Base-by-base conservation (phyloP, 2,113 vertebrate species). In the Oostethus manadensis region DNA sequence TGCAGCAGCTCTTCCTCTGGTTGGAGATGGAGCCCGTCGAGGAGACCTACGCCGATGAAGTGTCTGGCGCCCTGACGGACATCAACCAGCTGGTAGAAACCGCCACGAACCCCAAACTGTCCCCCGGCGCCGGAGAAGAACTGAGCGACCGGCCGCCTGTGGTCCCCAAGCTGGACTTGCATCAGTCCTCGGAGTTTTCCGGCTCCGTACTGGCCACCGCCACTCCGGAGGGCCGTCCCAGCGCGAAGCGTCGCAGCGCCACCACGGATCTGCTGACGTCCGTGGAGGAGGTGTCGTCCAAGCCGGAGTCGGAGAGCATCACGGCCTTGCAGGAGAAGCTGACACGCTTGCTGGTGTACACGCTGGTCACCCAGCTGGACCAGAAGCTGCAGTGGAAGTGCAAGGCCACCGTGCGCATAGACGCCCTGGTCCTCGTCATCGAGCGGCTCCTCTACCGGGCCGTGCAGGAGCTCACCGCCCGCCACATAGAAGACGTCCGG, bases 1-100 rank as follows among this genome's bases (percentile, higher is more conserved):
- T 55, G 23, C 53, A 55, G 53, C 53, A 55, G 18, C 53, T 55
- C 33, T 55, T 55, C 35, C 53, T 55, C 35, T 55, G 53, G 53
- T n/a, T 55, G 53, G 53, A 55, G 33, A 38, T 55, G 11, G 53
- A 55, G 18, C 53, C 33, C 1, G 53, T n/a, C 7, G 53, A 55
- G 53, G 53, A 55, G n/a, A 55, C 35, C 11, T 55, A 55, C 13
- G 35, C 35, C 2, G 53, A 55, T n/a, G 53, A 55, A 18, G 53
- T 55, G 29, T 55, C 53, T 3, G 53, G 53, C 6, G 53, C 53
- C 1, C 53, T 55, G 35, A 55, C 18, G 53, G 53, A 55, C 35
- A 55, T 55, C n/a, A 55, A 55, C 18, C 53, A 55, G 18, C 53
- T 55, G 35, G 35, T 55, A 29, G 53, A 55, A 29, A 40, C 38